Percentiles rank a stretch among this genome's conserved stretches.
Conservation (phyloP, 2,888 invertebrate species). For the Epicampocera succincta region DNA sequence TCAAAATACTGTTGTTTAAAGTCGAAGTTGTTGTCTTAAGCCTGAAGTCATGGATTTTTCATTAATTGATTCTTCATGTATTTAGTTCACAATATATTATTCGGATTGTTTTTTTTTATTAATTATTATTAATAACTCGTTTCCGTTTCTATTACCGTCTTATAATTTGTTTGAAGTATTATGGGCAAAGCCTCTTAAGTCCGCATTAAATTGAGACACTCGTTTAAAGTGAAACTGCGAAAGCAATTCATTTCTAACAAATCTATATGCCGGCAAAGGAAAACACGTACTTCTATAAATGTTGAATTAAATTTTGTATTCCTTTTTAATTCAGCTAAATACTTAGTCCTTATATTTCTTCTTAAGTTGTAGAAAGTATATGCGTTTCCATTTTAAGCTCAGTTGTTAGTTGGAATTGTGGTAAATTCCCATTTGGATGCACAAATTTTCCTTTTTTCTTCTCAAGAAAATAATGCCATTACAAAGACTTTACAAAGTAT, state of each 20-base stretch:
- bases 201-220: neutral
- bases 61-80: too few relatives aligned
- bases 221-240: neutral
- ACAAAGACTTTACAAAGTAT: conserved; percentile 10
- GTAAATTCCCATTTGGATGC: conserved; percentile 69
- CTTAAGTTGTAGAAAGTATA: neutral
- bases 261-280: neutral
- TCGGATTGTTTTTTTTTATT: too few relatives aligned
- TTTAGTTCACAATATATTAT: too few relatives aligned
- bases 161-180: too few relatives aligned
- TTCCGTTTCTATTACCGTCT: too few relatives aligned
- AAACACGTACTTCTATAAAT: conserved; percentile 2
- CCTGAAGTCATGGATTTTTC: too few relatives aligned
- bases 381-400: conserved; percentile 4
- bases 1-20: too few relatives aligned
- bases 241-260: neutral
- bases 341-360: neutral
- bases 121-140: too few relatives aligned
- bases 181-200: neutral
- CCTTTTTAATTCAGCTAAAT: conserved; percentile 14
- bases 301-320: conserved; percentile 22
- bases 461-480: neutral
- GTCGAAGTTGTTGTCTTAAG: too few relatives aligned
- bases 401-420: conserved; percentile 41
- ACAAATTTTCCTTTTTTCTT: conserved; percentile 38